Conservation (phyloP, 2,888 invertebrate genomes). For the Phaedon cochleariae region DNA sequence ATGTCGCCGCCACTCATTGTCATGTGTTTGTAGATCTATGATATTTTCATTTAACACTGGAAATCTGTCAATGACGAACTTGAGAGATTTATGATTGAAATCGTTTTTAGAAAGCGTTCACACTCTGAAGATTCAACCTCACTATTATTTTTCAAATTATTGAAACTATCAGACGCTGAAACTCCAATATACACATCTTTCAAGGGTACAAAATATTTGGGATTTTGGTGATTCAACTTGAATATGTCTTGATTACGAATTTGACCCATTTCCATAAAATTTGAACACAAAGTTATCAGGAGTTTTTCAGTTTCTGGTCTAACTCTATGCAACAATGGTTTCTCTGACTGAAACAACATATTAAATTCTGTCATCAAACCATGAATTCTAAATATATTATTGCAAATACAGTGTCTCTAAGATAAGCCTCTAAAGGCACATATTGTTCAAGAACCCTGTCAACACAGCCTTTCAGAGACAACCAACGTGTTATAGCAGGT, state of each 20-base stretch:
- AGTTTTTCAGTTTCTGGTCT: slow-evolving; percentile 33
- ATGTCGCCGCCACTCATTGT: background rate
- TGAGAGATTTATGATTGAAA: background rate
- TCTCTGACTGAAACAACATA: slow-evolving; percentile 42
- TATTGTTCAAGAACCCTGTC: slow-evolving; percentile 53
- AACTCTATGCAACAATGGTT: slow-evolving; percentile 38
- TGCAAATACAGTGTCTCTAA: slow-evolving; percentile 42
- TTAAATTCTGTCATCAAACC: slow-evolving; percentile 44
- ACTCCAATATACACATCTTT: background rate
- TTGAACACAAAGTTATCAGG: no score
- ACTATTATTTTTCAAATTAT: background rate
- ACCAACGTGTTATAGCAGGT: slow-evolving; percentile 46
- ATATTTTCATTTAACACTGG: background rate
- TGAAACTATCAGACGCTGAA: background rate
- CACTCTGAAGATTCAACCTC: slow-evolving; percentile 3
- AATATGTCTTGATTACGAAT: no score
- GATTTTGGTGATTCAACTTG: no score
- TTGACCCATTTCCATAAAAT: no score
- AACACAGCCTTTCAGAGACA: slow-evolving; percentile 51
- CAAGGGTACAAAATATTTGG: no score
- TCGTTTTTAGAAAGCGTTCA: background rate
- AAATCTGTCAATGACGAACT: no score
- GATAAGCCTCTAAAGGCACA: slow-evolving; percentile 47
- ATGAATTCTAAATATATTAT: slow-evolving; percentile 47
- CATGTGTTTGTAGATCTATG: background rate